Evolutionary conservation across 2,113 vertebrate species (phyloP), one percentile per base, ranked within the genome.

Genomic region (Rallus limicola): DNA sequence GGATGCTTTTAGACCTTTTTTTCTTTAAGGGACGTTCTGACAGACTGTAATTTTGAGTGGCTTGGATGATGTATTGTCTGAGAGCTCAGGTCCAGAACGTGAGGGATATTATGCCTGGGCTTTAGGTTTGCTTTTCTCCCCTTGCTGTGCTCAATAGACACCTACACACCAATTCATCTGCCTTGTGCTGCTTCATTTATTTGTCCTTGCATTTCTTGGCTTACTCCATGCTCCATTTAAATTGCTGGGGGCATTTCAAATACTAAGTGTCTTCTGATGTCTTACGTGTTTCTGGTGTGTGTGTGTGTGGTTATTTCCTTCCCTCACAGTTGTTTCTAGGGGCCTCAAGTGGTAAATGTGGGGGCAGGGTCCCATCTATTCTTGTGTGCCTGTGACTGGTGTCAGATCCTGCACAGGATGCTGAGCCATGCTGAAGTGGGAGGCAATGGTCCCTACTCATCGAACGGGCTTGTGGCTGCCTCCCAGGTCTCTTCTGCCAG

Each of bases 81-180:
- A 79, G 92, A 92, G 58, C 83, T 86, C 40, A 0, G 17, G 81
- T 94, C 70, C 91, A 94, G 82, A 91, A 33, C 21, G 13, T 38
- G 83, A 95, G 83, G 77, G 80, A 29, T 76, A 70, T 93, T 93
- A 64, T 69, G 72, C 62, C 38, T 79, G 68, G 38, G 3, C 60
- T 81, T 92, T 48, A 59, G 62, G 62, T 92, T 94, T 82, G 75
- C 29, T 76, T 92, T 93, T 75, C 58, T 44, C 76, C 60, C 65
- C 40, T 93, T 82, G 83, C 86, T 86, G 53, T 94, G 81, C 92
- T 91, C 86, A 79, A 89, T 69, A 96, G 95, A 81, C 86, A 95
- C 84, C 88, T 93, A 62, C 83, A 50, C 87, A 80, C 88, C 81
- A 87, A 48, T 74, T 79, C 33, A 12, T 91, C 83, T 96, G 83